Evolutionary conservation across 2,888 invertebrate species (phyloP), one percentile per base, ranked within the genome.

Genomic region (Platycheirus rosarum): DNA sequence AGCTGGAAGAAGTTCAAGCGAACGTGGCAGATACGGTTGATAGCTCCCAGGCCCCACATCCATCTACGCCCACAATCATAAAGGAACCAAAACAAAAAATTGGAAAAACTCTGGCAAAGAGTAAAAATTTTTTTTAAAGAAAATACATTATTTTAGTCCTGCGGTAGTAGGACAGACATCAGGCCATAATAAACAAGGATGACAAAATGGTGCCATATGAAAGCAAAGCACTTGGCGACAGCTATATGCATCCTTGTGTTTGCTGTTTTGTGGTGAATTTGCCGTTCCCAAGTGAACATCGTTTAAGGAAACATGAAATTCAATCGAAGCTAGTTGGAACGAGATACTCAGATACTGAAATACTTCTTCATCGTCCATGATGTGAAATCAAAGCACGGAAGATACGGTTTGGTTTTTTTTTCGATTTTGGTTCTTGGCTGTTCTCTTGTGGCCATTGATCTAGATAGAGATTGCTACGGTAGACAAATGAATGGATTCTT

Each of bases 201-300:
- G 79, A 74, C 68, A 78, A 74, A 78, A 79, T 74, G 55, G 62
- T 79, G 68, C 69, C 75, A 79, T 74, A 74, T 79, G 69, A 79
- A 74, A 74, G 69, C 49, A 69, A 68, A 79, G 68, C 78, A 78
- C 66, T 68, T 23, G 44, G 44, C 35, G 51, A 48, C 62, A 55
- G 55, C 53, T 53, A 57, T 57, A 2, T 57, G 40, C 23, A 53
- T 57, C 46, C 29, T 57, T 69, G 63, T 69, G 48, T 48, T 53
- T 20, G 14, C 29, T 42, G 26, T 44, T 71, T 57, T 68, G 62
- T 49, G 74, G 74, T 48, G 48, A 40, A 40, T 53, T 62, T 73
- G 69, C 57, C 74, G 63, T 68, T 69, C 79, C 74, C 79, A 69
- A 74, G 79, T 69, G 69, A 68, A 74, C 57, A 74, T 49, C 57